Evolutionary conservation across 1,140 invertebrate species (phyloP).

Genomic region (Lepidurus couesii): DNA sequence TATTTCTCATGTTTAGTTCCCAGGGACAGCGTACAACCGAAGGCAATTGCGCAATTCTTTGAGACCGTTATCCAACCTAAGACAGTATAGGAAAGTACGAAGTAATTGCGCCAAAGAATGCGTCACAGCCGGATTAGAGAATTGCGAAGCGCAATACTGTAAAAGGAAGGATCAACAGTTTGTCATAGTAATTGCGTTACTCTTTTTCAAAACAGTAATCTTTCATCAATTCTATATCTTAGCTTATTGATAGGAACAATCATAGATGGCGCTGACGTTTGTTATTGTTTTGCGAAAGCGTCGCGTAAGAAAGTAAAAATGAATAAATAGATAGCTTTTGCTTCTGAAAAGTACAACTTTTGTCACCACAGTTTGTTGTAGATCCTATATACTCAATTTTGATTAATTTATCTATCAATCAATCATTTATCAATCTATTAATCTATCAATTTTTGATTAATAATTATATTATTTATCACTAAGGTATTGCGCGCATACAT

Average conservation of each 20-base stretch:
- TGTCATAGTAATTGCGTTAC: neutral
- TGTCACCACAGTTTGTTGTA: too few species aligned
- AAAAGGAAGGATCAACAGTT: neutral
- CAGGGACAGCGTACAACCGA: slow-evolving; percentile 30
- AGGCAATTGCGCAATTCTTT: slow-evolving; percentile 36
- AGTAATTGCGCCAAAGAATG: neutral
- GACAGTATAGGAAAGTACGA: neutral
- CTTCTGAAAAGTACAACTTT: too few species aligned
- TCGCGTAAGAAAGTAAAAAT: neutral
- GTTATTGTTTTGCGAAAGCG: neutral
- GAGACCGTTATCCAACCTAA: neutral
- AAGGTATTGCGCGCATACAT: slow-evolving; percentile 79
- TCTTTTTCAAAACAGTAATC: neutral
- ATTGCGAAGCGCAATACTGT: neutral
- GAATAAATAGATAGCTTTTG: neutral
- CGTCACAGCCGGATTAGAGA: neutral
- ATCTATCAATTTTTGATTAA: too few species aligned
- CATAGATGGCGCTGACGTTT: neutral
- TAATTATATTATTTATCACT: too few species aligned
- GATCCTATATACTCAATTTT: neutral
- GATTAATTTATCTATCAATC: neutral
- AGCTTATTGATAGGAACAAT: too few species aligned
- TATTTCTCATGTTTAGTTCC: neutral
- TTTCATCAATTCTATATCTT: too few species aligned
- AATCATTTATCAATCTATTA: too few species aligned